These are phyloP conservation scores for Caenorhabditis sinica DNA, from an alignment of 2,888 invertebrate genomes.

Conservation along the genomic window DNA sequence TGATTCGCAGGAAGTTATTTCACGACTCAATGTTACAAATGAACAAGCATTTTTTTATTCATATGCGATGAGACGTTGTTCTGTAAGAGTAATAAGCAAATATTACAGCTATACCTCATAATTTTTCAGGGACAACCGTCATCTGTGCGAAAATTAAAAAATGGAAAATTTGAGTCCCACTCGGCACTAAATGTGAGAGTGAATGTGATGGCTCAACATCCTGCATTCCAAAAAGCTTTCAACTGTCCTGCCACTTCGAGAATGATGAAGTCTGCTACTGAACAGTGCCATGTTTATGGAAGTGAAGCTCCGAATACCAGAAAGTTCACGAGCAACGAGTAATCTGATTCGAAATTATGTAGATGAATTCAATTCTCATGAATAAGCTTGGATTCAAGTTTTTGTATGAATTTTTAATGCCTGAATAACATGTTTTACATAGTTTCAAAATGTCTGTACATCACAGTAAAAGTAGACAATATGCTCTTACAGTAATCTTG, in stretches of 20 bases:
- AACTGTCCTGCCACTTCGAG: neutral
- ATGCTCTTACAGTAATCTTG: no score
- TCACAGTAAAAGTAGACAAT: no score
- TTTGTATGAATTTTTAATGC: no score
- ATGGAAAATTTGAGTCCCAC: neutral
- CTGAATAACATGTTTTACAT: no score
- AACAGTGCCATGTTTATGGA: slow-evolving; percentile 25
- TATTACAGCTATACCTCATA: neutral
- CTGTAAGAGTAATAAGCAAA: neutral
- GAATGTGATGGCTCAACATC: slow-evolving; percentile 4
- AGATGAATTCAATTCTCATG: no score
- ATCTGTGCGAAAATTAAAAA: neutral
- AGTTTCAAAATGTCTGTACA: no score
- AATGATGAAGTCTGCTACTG: slow-evolving; percentile 18
- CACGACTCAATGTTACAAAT: slow-evolving; percentile 11
- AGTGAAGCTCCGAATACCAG: neutral
- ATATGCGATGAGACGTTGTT: neutral
- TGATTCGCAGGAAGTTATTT: no score
- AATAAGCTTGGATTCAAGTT: no score
- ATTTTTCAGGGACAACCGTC: neutral
- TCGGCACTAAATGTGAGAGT: slow-evolving; percentile 19
- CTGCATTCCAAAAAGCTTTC: slow-evolving; percentile 28
- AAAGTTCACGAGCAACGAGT: no score
- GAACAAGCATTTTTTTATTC: slow-evolving; percentile 39
- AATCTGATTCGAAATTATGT: no score